phyloP scores from a whole-genome alignment of 1,140 invertebrate genomes.

The Rhizoglyphus robini region DNA sequence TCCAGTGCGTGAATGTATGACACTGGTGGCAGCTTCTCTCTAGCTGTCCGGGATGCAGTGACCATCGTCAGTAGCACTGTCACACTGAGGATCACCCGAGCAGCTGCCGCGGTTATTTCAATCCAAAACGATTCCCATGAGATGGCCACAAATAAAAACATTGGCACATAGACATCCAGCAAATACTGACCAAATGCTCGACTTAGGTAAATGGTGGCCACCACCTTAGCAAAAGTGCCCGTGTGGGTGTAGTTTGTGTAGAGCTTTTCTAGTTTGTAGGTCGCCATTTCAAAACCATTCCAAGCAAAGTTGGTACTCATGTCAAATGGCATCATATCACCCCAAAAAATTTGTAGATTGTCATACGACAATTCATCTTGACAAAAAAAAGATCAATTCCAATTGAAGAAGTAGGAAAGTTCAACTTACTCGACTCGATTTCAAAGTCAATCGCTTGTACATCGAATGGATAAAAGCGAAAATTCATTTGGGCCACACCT shows the following conservation, averaged over 20 bases:
- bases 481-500: constrained; percentile 1
- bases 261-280: constrained; percentile 17
- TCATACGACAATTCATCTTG: constrained; percentile 41
- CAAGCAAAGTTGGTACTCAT: constrained; percentile 42
- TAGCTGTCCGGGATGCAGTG: constrained; percentile 19
- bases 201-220: neutral
- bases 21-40: constrained; percentile 11
- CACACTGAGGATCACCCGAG: constrained; percentile 32
- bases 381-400: too few relatives aligned
- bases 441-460: constrained; percentile 44
- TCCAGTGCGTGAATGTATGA: constrained; percentile 22
- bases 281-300: constrained; percentile 20
- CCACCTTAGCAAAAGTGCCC: constrained; percentile 32
- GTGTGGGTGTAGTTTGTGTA: constrained; percentile 18
- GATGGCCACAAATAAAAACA: constrained; percentile 29
- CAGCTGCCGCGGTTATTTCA: constrained; percentile 28
- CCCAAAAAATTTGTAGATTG: constrained; percentile 57
- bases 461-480: constrained; percentile 40
- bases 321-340: constrained; percentile 51
- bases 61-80: constrained; percentile 34
- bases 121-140: constrained; percentile 32
- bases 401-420: neutral
- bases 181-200: constrained; percentile 15
- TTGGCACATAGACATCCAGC: constrained; percentile 28
- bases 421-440: constrained; percentile 43